Evolutionary conservation across 2,797 vertebrate species (phyloP), one percentile per base, ranked within the genome.

Genomic region (Limosa lapponica): DNA sequence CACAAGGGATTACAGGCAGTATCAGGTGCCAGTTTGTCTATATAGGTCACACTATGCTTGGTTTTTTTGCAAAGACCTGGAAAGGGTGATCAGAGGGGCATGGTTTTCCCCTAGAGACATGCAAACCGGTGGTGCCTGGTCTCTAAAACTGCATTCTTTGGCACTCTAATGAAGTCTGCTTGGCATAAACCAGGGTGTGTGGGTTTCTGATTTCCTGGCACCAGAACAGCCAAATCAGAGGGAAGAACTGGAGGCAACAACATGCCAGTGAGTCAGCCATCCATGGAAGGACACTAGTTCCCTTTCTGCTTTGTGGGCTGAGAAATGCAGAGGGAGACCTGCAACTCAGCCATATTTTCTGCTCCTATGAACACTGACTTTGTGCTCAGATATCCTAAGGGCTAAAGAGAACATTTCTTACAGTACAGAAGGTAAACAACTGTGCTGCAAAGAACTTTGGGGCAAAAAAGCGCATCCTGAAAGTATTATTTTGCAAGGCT

Each of bases 191-290:
- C 90, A 79, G 82, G 46, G 37, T 27, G 59, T 83, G 94, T 87
- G 90, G 87, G 91, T 87, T 87, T 93, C 94, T 62, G 67, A 84
- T 80, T 95, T 96, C 83, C 93, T 97, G 95, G 95, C 87, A 97
- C 83, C 85, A 92, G 55, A 94, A 90, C 85, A 94, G 52, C 92
- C 93, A 95, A 84, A 93, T 59, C 89, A 64, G 54, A 97, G 61
- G 73, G 64, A 95, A 95, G 44, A 91, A 95, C 57, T 79, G 81
- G 72, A 94, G 82, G 84, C 89, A 97, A 94, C 85, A 94, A 92
- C 85, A 95, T 95, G 70, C 93, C 93, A 97, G 75, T 94, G 95
- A 96, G 84, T 95, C 95, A 97, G 70, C 88, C 93, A 96, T 48
- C 89, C 95, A 91, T 92, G 88, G 93, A 96, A 89, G 67, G 88